These are phyloP conservation scores for Phaetusa simplex DNA, from an alignment of 2,113 vertebrate genomes.

Conservation along the genomic window DNA sequence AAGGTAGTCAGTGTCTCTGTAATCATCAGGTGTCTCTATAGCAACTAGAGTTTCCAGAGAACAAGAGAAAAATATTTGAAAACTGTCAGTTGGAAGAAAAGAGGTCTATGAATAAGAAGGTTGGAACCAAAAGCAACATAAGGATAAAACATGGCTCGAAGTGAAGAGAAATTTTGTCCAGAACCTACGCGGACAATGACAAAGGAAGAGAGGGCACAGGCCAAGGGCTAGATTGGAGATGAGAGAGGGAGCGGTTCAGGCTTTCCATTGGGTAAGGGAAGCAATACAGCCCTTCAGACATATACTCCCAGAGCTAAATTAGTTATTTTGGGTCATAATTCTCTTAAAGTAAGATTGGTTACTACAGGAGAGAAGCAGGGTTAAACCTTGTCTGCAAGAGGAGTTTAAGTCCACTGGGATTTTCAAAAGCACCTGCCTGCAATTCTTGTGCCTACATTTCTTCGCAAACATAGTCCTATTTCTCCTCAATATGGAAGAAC, in stretches of 20 bases:
- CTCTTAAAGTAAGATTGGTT: neutral
- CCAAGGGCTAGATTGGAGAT: neutral
- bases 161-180: slow-evolving; percentile 40
- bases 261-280: neutral
- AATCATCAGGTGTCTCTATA: slow-evolving; percentile 78
- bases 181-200: neutral
- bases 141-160: slow-evolving; percentile 20
- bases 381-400: neutral
- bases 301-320: neutral
- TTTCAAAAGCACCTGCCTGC: neutral
- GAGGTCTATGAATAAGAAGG: slow-evolving; percentile 25
- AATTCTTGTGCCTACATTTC: neutral
- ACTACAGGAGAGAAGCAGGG: neutral
- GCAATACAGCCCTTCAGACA: neutral
- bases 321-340: neutral
- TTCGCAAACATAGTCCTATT: neutral
- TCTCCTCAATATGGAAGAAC: neutral
- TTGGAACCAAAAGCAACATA: slow-evolving; percentile 32
- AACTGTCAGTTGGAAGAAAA: slow-evolving; percentile 70
- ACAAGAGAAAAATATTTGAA: slow-evolving; percentile 60
- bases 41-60: slow-evolving; percentile 76
- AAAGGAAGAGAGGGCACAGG: neutral
- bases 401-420: neutral
- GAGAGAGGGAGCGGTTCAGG: neutral
- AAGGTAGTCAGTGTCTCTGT: slow-evolving; percentile 71